Conservation (phyloP, 2,888 invertebrate species). For the Cataglyphis albicans region DNA sequence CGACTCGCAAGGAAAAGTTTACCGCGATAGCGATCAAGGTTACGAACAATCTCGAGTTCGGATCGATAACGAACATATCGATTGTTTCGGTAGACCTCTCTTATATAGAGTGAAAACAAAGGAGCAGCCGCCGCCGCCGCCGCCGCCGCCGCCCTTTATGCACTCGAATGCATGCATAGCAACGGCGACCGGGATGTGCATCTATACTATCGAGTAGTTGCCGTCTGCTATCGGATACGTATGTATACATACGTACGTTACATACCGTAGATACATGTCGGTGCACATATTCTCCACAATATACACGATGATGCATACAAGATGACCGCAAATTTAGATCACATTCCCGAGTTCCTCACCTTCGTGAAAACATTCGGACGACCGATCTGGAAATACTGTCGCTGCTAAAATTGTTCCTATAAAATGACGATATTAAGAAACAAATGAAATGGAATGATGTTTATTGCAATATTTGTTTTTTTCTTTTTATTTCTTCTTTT, state of each 20-base stretch:
- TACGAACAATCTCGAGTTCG: slow-evolving; percentile 58
- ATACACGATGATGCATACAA: slow-evolving; percentile 8
- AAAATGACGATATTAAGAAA: background rate
- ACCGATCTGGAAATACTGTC: slow-evolving; percentile 21
- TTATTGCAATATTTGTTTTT: background rate
- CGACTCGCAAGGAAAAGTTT: slow-evolving; percentile 41
- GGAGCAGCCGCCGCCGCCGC: too few relatives aligned
- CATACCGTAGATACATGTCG: slow-evolving; percentile 18
- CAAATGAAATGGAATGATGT: too few relatives aligned
- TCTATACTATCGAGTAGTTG: slow-evolving; percentile 41
- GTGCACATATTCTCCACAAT: background rate
- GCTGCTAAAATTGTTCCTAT: background rate
- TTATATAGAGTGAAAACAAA: slow-evolving; percentile 60
- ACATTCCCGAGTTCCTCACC: slow-evolving; percentile 42
- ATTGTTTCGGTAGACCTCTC: slow-evolving; percentile 39
- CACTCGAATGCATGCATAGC: slow-evolving; percentile 56
- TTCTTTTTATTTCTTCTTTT: too few relatives aligned
- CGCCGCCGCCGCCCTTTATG: slow-evolving; percentile 59
- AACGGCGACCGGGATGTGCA: slow-evolving; percentile 28
- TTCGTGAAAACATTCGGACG: slow-evolving; percentile 28
- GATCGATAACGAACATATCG: slow-evolving; percentile 25
- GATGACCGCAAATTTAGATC: slow-evolving; percentile 56
- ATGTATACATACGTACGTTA: slow-evolving; percentile 31
- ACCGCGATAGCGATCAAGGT: slow-evolving; percentile 61
- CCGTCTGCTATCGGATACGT: slow-evolving; percentile 42